Evolutionary conservation across 2,888 invertebrate species (phyloP).

Genomic region (Glaucopsyche alexis): DNA sequence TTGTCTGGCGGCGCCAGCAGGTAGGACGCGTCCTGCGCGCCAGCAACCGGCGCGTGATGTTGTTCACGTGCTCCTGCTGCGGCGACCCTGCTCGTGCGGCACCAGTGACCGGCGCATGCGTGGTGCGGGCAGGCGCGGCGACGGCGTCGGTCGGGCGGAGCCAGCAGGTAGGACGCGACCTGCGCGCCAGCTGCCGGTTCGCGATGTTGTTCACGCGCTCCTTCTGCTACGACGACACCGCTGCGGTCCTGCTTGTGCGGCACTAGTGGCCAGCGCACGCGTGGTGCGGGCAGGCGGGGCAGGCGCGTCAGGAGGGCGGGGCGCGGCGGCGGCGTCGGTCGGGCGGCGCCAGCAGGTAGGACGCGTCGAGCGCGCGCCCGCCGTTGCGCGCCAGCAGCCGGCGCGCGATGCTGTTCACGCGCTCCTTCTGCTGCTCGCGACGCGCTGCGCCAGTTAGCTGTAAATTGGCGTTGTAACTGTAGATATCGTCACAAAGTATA

Average conservation of each 20-base stretch:
- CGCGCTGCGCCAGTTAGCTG: conserved; percentile 36
- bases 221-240: conserved; percentile 42
- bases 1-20: too few relatives aligned
- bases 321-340: conserved; percentile 43
- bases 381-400: conserved; percentile 57
- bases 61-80: too few relatives aligned
- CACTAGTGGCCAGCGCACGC: conserved; percentile 24
- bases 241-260: too few relatives aligned
- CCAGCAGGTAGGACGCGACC: too few relatives aligned
- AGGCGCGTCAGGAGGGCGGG: conserved; percentile 41
- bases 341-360: conserved; percentile 61
- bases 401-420: conserved; percentile 66
- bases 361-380: conserved; percentile 58
- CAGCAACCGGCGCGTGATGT: too few relatives aligned
- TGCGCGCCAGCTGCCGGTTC: too few relatives aligned
- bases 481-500: background rate
- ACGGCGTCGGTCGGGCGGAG: too few relatives aligned
- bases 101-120: too few relatives aligned
- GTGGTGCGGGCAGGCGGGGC: conserved; percentile 28
- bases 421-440: conserved; percentile 57
- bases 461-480: background rate
- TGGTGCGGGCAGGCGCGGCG: too few relatives aligned
- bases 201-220: too few relatives aligned
- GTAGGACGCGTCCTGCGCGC: too few relatives aligned
- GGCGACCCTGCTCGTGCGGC: too few relatives aligned